A percentile compares a stretch with the other conserved stretches of the same genome.
phyloP scores from a whole-genome alignment of 2,888 invertebrate genomes.

The Andrena haemorrhoa region DNA sequence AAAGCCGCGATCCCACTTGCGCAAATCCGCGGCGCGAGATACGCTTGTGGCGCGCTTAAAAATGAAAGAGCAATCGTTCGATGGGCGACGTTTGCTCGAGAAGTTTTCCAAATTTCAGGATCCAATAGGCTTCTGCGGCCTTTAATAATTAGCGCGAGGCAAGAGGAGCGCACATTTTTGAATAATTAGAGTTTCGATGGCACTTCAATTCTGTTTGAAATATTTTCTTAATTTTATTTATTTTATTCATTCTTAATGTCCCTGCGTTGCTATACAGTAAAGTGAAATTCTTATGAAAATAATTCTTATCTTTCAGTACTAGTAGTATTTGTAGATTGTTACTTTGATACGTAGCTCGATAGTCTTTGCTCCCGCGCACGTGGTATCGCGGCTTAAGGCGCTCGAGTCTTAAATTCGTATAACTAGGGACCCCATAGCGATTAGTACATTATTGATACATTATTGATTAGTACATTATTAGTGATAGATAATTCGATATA shows the following conservation, averaged over 20 bases:
- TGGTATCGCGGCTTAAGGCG: background rate
- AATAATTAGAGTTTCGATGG: background rate
- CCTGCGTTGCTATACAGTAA: too few species aligned
- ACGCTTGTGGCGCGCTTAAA: too few species aligned
- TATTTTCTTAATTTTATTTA: too few species aligned
- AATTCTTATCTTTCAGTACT: too few species aligned
- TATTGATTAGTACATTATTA: background rate
- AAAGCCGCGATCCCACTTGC: conserved; percentile 6
- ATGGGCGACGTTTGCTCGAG: background rate
- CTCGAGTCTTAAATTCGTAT: background rate
- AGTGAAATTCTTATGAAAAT: too few species aligned
- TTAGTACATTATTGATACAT: background rate
- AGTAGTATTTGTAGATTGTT: background rate
- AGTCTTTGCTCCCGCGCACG: background rate
- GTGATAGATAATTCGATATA: background rate
- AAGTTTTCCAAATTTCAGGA: background rate
- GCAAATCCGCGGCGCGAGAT: background rate
- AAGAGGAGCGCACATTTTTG: background rate
- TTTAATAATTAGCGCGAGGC: background rate
- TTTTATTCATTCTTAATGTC: too few species aligned
- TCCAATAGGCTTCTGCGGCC: background rate
- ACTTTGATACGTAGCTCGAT: too few species aligned
- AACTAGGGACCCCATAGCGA: background rate
- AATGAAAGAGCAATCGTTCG: too few species aligned
- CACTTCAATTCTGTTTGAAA: too few species aligned